phyloP scores from a whole-genome alignment of 2,888 invertebrate genomes.

The Xanthia togata region DNA sequence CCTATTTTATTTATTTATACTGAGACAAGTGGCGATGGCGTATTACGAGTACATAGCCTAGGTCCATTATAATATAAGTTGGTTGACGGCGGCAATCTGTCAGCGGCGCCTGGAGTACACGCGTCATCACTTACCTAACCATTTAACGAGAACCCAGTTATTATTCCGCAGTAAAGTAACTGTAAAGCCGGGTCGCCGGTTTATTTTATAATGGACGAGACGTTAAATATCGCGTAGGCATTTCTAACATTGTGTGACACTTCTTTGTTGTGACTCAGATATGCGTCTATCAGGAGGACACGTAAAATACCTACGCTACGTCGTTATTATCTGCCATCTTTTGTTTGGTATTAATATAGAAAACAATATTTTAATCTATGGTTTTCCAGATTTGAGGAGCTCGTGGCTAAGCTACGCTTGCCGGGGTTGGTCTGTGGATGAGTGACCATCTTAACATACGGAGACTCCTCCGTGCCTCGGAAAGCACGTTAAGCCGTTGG shows the following conservation, averaged over 20 bases:
- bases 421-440: no score
- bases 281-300: conserved; percentile 26
- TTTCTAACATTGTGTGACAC: conserved; percentile 26
- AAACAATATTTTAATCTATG: not conserved
- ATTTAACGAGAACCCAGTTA: conserved; percentile 57
- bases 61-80: conserved; percentile 22
- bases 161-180: conserved; percentile 51
- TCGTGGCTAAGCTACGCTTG: no score
- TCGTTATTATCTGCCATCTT: conserved; percentile 2
- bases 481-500: no score
- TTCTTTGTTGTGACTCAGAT: conserved; percentile 45
- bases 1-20: conserved; percentile 15
- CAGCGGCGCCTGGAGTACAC: conserved; percentile 54
- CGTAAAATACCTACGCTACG: not conserved
- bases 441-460: no score
- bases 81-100: conserved; percentile 50
- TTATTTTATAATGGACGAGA: conserved; percentile 57
- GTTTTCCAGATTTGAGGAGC: not conserved
- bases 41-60: conserved; percentile 2
- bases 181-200: conserved; percentile 32
- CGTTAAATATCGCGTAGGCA: conserved; percentile 28
- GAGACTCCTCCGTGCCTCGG: no score
- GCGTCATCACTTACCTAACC: conserved; percentile 59
- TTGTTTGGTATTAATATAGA: not conserved
- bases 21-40: not conserved